Evolutionary conservation across 2,113 vertebrate species (phyloP), one percentile per base, ranked within the genome.

Genomic region (Ramphastos sulfuratus): DNA sequence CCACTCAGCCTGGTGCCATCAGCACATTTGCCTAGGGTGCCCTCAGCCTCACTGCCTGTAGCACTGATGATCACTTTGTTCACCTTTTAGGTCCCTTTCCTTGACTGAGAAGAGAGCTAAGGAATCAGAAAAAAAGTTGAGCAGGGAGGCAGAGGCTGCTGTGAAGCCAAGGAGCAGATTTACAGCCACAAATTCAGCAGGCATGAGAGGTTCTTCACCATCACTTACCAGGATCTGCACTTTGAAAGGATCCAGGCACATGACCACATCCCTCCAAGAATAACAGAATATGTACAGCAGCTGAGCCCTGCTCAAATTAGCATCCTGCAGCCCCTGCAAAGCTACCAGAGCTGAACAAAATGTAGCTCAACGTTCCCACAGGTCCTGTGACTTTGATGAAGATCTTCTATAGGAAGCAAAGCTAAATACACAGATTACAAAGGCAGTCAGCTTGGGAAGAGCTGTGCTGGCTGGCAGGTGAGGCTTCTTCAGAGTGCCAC

Each of bases 251-350:
- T 33, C 80, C 85, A 65, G 72, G 64, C 59, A 73, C 63, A 70
- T 55, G 50, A 78, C 12, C 55, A 94, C 48, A 79, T 87, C 85
- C 91, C 15, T 89, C 55, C 67, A 82, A 56, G 87, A 95, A 94
- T 87, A 89, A 74, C 16, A 39, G 75, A 82, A 42, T 79, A 61
- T n/a, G 18, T 77, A 46, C n/a, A 80, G 89, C 94, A 95, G 67
- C 71, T 87, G 67, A 89, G 89, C 10, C 39, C 33, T 73, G 27
- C 59, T 91, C 87, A 91, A 95, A 95, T 92, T 92, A 94, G 8
- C 64, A 87, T 80, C 35, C 71, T 91, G 65, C n/a, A 82, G 30
- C 10, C 50, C 71, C 50, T 76, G 35, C 30, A 93, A 89, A 89
- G 10, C 71, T 52, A 74, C 5, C 18, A 78, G 85, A 84, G 35